Evolutionary conservation across 2,888 invertebrate species (phyloP).

Genomic region (Caenorhabditis sp.): DNA sequence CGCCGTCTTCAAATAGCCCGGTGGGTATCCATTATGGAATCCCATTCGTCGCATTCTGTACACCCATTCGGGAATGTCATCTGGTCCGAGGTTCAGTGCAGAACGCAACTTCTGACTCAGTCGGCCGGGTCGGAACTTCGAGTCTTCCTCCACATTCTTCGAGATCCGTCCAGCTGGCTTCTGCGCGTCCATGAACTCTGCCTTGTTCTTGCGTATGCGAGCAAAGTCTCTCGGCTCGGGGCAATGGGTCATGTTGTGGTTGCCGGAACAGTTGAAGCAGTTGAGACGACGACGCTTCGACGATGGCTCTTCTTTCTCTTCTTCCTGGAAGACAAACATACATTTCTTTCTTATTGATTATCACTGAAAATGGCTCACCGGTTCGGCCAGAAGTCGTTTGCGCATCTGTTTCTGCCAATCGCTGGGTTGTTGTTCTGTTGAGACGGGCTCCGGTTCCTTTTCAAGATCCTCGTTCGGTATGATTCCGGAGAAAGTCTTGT

Average conservation of each 20-base stretch:
- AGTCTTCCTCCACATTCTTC: slow-evolving; percentile 2
- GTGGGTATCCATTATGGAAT: slow-evolving; percentile 91
- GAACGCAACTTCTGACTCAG: slow-evolving; percentile 52
- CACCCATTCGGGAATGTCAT: slow-evolving; percentile 90
- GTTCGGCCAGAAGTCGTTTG: slow-evolving; percentile 29
- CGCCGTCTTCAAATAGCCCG: slow-evolving; percentile 92
- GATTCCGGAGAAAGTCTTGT: slow-evolving; percentile 21
- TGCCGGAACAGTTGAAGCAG: slow-evolving; percentile 92
- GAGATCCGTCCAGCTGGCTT: slow-evolving; percentile 17
- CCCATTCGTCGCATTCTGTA: slow-evolving; percentile 89
- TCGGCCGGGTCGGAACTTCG: slow-evolving; percentile 62
- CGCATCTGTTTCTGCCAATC: slow-evolving; percentile 29
- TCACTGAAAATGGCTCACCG: slow-evolving; percentile 1
- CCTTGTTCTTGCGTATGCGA: slow-evolving; percentile 85
- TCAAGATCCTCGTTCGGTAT: slow-evolving; percentile 28
- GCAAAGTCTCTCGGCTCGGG: slow-evolving; percentile 87
- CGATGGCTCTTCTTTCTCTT: neutral
- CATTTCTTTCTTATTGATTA: no score
- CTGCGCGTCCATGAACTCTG: slow-evolving; percentile 12
- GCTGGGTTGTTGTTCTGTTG: slow-evolving; percentile 9
- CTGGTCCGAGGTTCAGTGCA: slow-evolving; percentile 85
- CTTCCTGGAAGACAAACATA: neutral
- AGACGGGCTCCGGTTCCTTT: neutral
- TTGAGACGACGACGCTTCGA: slow-evolving; percentile 18
- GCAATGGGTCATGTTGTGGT: slow-evolving; percentile 90